Percentiles rank a stretch among this genome's conserved stretches.
These are phyloP conservation scores for Gibbula magus DNA, from an alignment of 2,888 invertebrate species.

Conservation along the genomic window DNA sequence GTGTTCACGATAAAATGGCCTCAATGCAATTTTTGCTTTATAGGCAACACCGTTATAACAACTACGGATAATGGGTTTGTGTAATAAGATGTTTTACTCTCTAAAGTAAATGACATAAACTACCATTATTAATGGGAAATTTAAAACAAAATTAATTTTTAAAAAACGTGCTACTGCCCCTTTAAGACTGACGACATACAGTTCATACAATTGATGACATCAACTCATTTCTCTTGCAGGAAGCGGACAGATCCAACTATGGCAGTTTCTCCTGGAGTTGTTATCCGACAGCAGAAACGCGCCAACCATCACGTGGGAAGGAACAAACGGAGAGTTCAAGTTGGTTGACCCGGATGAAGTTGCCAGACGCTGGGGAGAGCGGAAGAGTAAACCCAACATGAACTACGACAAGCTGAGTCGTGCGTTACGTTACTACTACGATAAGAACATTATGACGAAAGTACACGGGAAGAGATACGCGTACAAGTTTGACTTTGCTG, in stretches of 20 bases:
- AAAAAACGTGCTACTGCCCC: too few species aligned
- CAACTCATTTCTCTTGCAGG: slow-evolving; percentile 49
- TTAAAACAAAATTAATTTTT: too few species aligned
- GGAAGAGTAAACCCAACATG: slow-evolving; percentile 97
- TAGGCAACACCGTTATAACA: too few species aligned
- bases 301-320: slow-evolving; percentile 96
- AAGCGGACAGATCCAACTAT: slow-evolving; percentile 95
- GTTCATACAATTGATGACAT: too few species aligned
- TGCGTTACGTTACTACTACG: slow-evolving; percentile 96
- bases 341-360: slow-evolving; percentile 96
- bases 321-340: slow-evolving; percentile 95
- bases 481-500: slow-evolving; percentile 95
- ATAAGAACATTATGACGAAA: slow-evolving; percentile 98
- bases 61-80: too few species aligned
- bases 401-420: slow-evolving; percentile 97
- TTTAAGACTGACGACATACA: too few species aligned
- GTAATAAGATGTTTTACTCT: too few species aligned
- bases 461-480: slow-evolving; percentile 93
- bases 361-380: slow-evolving; percentile 94
- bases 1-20: too few species aligned
- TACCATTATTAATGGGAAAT: too few species aligned
- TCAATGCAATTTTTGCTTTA: too few species aligned
- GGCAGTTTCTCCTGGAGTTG: slow-evolving; percentile 98
- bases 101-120: too few species aligned
- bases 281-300: slow-evolving; percentile 90